A percentile compares a stretch with the other conserved stretches of the same genome.
phyloP scores from a whole-genome alignment of 2,113 vertebrate species.

The Dicaeum eximium region DNA sequence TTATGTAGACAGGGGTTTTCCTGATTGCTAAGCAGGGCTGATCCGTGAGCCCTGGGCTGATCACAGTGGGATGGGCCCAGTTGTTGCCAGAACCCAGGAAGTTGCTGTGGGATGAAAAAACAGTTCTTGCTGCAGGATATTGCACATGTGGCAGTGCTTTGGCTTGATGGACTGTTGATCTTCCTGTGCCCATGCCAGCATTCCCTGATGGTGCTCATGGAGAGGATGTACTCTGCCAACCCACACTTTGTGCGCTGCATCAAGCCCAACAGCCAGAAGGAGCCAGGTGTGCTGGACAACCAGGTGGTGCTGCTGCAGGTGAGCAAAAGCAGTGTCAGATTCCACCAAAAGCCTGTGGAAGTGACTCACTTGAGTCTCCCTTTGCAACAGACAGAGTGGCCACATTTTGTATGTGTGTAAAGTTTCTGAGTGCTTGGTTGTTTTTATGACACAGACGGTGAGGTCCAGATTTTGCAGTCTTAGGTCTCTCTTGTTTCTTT shows the following conservation, averaged over 20 bases:
- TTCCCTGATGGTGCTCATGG: constrained; percentile 77
- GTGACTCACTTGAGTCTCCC: not conserved
- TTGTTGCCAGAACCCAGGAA: not conserved
- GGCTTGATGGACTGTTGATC: not conserved
- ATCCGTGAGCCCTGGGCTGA: not conserved
- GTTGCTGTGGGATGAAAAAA: not conserved
- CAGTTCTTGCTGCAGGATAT: not conserved
- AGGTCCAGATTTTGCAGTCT: not conserved
- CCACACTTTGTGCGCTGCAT: constrained; percentile 79
- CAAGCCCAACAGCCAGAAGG: constrained; percentile 75
- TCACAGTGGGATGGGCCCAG: not conserved
- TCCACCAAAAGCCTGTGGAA: not conserved
- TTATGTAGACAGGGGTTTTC: not conserved
- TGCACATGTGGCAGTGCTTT: not conserved
- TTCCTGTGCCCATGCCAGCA: constrained; percentile 49
- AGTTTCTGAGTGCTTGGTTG: not conserved
- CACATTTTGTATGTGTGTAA: not conserved
- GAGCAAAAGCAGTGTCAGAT: not conserved
- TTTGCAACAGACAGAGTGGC: not conserved
- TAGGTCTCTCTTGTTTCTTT: not conserved
- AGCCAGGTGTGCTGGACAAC: constrained; percentile 63
- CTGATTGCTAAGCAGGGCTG: not conserved
- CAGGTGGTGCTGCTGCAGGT: constrained; percentile 75
- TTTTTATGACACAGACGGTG: not conserved
- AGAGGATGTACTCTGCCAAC: constrained; percentile 75